phyloP scores from a whole-genome alignment of 2,113 vertebrate species.

The Mesembrinibis cayennensis region DNA sequence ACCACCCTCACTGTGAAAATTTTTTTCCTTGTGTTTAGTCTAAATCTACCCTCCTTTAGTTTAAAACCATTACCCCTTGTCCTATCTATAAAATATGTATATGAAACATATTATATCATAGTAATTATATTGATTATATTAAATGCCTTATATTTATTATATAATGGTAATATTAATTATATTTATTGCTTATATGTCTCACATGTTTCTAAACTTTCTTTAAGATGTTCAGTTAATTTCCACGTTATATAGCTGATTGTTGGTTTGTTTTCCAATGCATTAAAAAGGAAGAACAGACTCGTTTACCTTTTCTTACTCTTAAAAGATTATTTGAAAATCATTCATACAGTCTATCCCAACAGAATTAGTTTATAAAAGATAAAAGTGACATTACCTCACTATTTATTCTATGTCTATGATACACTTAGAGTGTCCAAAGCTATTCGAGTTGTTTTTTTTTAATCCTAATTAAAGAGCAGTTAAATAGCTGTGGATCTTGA shows the following conservation, averaged over 20 bases:
- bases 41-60: too few species aligned
- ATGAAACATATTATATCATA: neutral
- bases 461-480: neutral
- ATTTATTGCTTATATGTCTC: neutral
- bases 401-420: neutral
- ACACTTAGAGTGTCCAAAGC: neutral
- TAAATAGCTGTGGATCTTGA: neutral
- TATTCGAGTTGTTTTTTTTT: neutral
- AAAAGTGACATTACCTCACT: neutral
- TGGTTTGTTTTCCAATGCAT: neutral
- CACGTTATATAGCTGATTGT: neutral
- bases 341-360: neutral
- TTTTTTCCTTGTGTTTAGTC: too few species aligned
- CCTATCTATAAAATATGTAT: neutral
- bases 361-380: neutral
- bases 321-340: neutral
- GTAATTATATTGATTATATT: neutral
- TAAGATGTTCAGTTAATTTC: neutral
- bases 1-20: too few species aligned
- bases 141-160: neutral
- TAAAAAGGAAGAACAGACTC: neutral
- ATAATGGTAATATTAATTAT: neutral
- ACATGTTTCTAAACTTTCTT: neutral
- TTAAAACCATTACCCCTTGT: too few species aligned
- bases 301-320: neutral